Base-by-base conservation (phyloP, 2,797 vertebrate species). In the Sebastes itinus region DNA sequence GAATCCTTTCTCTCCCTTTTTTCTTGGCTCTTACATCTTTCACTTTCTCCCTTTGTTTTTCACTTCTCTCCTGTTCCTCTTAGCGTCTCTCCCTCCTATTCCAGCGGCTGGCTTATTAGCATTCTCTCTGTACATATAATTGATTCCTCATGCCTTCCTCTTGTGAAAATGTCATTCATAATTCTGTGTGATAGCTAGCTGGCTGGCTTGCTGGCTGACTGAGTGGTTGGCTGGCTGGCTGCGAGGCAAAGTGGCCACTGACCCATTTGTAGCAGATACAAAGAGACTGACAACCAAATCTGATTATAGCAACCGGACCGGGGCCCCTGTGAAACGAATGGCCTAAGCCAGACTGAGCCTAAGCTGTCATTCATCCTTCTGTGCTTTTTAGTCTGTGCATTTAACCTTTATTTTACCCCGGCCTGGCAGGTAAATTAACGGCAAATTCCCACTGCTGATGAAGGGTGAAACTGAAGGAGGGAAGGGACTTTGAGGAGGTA, bases 151-250 rank as follows among this genome's bases (percentile, higher is more conserved):
- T 93, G 92, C 89, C 87, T 87, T 89, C 88, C 91, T 91, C 89
- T 92, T 89, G 87, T 90, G 91, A 90, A 94, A 92, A 91, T 94
- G 93, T 92, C 92, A 94, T 94, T 93, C 93, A 95, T 94, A 93
- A 94, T 94, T 92, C 92, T 79, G 87, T 93, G 91, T 93, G 92
- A 94, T 94, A 90, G 91, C 87, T 86, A 59, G 87, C 82, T 90
- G 88, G 85, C 82, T 89, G 64, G 82, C 75, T 88, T 35, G 77
- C 69, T 80, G 73, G 64, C 79, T 85, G 65, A 22, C 60, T 83
- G 72, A 54, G 59, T 54, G 56, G 65, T 23, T 84, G 58, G 46
- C 16, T 83, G 76, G 58, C 59, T 80, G 82, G 81, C 89, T 92
- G 69, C 30, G 80, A 88, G 78, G 91, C 87, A 93, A 87, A 92